Base-by-base conservation (phyloP, 2,113 vertebrate genomes). In the Leuciscus idus region DNA sequence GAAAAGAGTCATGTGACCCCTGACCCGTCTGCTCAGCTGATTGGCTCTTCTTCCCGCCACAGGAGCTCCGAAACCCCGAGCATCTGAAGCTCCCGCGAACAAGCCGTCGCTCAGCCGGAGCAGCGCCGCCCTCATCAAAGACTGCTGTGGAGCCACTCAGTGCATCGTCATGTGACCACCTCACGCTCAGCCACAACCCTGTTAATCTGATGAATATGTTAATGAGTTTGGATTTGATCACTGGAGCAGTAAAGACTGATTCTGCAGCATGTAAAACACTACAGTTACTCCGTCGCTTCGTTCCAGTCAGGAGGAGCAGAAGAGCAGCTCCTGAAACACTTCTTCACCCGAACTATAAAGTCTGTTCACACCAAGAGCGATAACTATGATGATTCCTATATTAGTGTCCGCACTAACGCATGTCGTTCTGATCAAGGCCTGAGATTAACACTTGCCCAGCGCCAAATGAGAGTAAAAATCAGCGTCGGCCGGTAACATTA, bases 101-200 rank as follows among this genome's bases (percentile, higher is more conserved):
- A 99, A 99, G 92, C 97, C 97, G 46, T 96, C 95, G 15, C 94
- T 99, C 85, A 94, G 96, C 91, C 98, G 97, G 92, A 96, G 96
- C n/a, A 97, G 98, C 84, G 92, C 94, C 77, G 96, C 97, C 46
- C 94, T 99, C 84, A 97, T 99, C 84, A 99, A 97, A 92, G 98
- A 99, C 95, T 99, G 98, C 95, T 99, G 98, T 5, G 98, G 98
- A 80, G 94, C 96, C 91, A 96, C 96, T 39, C 98, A 98, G 89
- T 99, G 98, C 90, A 93, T 88, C 70, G 91, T 99, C 91, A 99
- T 99, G 98, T 99, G 97, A 95, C 10, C 70, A 1, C 52, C 39
- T 8, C 39, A 43, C 39, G 1, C 39, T 7, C 39, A 43, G 8
- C 2, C 8, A 9, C 1, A 43, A 43, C 43, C 43, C 1, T 9